Evolutionary conservation across 2,113 vertebrate species (phyloP), one percentile per base, ranked within the genome.

Genomic region (Ellobius talpinus): DNA sequence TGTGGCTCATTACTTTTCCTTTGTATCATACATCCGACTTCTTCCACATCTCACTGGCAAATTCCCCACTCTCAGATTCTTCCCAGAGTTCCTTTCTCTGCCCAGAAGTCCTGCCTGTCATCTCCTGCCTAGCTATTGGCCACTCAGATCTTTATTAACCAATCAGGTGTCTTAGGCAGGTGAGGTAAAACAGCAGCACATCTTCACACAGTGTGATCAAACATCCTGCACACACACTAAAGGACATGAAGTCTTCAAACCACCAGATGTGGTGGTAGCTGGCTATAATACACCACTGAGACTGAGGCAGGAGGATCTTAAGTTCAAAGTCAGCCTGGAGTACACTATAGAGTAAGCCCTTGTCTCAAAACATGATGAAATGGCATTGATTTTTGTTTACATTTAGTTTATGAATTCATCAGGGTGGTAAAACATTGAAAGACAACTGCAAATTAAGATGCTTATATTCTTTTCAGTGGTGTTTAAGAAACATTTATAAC

Each of bases 381-480:
- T 14, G 45, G 84, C 19, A 23, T 90, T 87, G 39, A 42, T 68
- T 92, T 92, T 74, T 77, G 31, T 78, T 95, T 73, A 61, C 17
- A 88, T 96, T 90, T 84, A 42, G 24, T 68, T 85, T 95, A 24
- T 70, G 74, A 94, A 33, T 89, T 58, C 31, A 26, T 17, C 72
- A 63, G 45, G 11, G 36, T 66, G 26, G 42, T 47, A 76, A 29
- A 84, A 36, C 85, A 65, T 24, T 70, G 63, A 88, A 79, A 47
- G 36, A 66, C 39, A 89, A 58, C 24, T 90, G 0, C 90, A 58
- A 77, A 50, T 66, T 82, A 89, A 76, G 29, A 5, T 8, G 3
- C n/a, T 89, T 93, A 63, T 72, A 36, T 31, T 85, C 66, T 72
- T 58, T 19, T 52, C 5, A 33, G n/a, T 50, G 68, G 16, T 87